Percentiles rank a stretch among this genome's conserved stretches.
These are phyloP conservation scores for Toxostoma redivivum DNA, from an alignment of 2,113 vertebrate genomes.

Conservation along the genomic window DNA sequence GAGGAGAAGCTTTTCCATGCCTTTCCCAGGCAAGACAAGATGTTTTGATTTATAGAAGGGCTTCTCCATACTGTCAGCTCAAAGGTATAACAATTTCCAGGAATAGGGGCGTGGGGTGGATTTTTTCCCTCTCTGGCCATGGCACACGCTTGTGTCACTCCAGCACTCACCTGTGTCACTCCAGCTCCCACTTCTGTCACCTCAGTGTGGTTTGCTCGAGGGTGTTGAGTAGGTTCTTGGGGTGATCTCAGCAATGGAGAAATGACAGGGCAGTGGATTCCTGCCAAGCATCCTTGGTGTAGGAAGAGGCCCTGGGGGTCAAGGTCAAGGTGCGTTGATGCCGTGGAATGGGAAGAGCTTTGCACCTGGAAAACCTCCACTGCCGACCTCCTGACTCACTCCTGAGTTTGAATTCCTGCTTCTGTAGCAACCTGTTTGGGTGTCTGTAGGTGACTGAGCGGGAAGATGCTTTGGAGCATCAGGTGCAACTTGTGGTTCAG, in stretches of 20 bases:
- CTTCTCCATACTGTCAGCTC: neutral
- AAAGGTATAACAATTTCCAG: rapidly evolving
- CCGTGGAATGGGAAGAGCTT: neutral
- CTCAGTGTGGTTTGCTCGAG: neutral
- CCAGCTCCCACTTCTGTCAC: neutral
- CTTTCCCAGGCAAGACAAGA: neutral
- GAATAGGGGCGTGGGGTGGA: neutral
- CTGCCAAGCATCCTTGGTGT: neutral
- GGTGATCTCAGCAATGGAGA: neutral
- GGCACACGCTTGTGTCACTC: neutral
- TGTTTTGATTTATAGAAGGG: rapidly evolving
- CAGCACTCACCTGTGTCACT: neutral
- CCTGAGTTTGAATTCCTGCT: neutral
- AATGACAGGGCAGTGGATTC: neutral
- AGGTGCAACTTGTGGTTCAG: rapidly evolving
- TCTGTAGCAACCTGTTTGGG: neutral
- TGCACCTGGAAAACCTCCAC: neutral
- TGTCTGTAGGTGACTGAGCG: rapidly evolving
- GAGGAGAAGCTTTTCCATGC: neutral
- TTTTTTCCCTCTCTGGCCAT: neutral
- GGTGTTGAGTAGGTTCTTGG: neutral
- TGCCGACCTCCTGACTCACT: neutral
- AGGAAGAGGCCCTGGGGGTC: neutral
- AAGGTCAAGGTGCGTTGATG: neutral
- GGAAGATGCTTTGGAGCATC: neutral